phyloP scores from a whole-genome alignment of 2,797 vertebrate genomes.

The Ateles fusciceps region DNA sequence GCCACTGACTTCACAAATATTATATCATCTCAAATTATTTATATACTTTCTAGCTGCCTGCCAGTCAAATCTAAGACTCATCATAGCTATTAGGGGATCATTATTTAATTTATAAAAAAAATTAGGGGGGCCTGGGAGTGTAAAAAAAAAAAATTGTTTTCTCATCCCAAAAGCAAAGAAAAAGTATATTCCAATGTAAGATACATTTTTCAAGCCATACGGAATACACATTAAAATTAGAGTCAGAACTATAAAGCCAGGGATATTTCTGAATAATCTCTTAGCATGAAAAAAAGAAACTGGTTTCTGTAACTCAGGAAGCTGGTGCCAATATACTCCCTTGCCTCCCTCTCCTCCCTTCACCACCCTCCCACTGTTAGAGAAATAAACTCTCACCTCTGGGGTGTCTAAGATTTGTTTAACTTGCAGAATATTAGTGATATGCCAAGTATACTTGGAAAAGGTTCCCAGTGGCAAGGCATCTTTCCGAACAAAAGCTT shows the following conservation, averaged over 20 bases:
- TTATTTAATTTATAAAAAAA: slow-evolving; percentile 49
- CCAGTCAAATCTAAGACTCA: slow-evolving; percentile 10
- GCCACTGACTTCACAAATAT: background rate
- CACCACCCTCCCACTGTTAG: background rate
- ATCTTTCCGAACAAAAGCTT: slow-evolving; percentile 90
- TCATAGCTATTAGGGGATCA: background rate
- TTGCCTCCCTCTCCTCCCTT: background rate
- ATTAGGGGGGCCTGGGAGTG: background rate
- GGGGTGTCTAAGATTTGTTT: slow-evolving; percentile 94
- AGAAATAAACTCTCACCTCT: slow-evolving; percentile 85
- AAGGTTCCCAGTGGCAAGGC: slow-evolving; percentile 90
- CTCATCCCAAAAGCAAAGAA: slow-evolving; percentile 5
- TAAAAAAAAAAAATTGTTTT: slow-evolving; percentile 52
- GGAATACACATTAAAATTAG: slow-evolving; percentile 37
- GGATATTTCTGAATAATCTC: slow-evolving; percentile 22
- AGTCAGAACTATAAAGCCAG: slow-evolving; percentile 6
- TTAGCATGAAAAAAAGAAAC: background rate
- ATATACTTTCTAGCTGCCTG: slow-evolving; percentile 9
- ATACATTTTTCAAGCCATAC: background rate
- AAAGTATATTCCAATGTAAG: slow-evolving; percentile 6
- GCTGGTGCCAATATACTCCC: background rate
- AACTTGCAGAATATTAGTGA: slow-evolving; percentile 92
- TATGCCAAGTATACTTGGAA: slow-evolving; percentile 96
- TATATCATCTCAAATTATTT: slow-evolving; percentile 13
- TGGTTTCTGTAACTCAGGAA: background rate